Evolutionary conservation across 2,888 invertebrate species (phyloP).

Genomic region (Thymelicus lineola): DNA sequence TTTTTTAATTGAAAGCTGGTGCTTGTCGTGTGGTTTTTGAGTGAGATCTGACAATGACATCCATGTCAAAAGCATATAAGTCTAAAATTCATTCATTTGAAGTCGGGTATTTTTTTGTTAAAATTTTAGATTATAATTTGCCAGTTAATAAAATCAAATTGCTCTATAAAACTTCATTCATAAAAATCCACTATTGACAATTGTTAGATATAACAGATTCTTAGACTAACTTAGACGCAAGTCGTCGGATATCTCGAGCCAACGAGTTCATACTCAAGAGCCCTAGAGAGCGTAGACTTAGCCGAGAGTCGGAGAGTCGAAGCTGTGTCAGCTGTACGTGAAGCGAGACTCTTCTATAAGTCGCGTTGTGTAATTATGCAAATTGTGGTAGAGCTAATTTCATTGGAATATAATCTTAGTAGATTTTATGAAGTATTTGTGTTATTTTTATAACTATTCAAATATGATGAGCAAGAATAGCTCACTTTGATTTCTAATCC

Average conservation of each 20-base stretch:
- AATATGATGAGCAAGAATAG: too few relatives aligned
- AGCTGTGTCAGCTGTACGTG: conserved; percentile 27
- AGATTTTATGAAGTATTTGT: too few relatives aligned
- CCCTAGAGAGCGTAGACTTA: conserved; percentile 3
- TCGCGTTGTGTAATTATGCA: neutral
- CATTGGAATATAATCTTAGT: neutral
- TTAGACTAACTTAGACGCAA: conserved; percentile 13
- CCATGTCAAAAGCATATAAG: too few relatives aligned
- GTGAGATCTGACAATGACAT: too few relatives aligned
- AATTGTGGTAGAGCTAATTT: conserved; percentile 2
- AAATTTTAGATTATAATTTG: too few relatives aligned
- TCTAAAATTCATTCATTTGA: too few relatives aligned
- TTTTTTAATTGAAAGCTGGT: too few relatives aligned
- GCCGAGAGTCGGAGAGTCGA: neutral
- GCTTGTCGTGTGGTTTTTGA: too few relatives aligned
- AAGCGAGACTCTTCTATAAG: conserved; percentile 9
- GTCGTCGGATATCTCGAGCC: conserved; percentile 13
- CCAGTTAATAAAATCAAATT: too few relatives aligned
- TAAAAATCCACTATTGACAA: neutral
- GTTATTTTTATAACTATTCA: too few relatives aligned
- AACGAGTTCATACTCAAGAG: conserved; percentile 12
- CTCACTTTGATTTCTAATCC: too few relatives aligned
- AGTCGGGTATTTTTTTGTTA: too few relatives aligned
- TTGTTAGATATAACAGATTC: conserved; percentile 12
- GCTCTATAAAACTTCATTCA: neutral